Percentiles rank a stretch among this genome's conserved stretches.
These are phyloP conservation scores for Drosophila pruinosa DNA, from an alignment of 1,140 invertebrate genomes.

Conservation along the genomic window DNA sequence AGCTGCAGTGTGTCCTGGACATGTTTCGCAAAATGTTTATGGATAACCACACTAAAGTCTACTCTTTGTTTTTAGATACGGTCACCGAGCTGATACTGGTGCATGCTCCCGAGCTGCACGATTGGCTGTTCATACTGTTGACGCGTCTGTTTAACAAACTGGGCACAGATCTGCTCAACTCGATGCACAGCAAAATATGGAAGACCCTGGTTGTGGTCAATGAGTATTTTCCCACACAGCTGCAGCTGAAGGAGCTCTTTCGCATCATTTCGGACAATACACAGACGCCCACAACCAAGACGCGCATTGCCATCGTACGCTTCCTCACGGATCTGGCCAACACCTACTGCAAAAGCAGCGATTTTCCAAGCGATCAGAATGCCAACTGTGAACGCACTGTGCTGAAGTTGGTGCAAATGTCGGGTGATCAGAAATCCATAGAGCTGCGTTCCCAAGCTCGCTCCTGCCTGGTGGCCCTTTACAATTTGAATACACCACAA, in stretches of 20 bases:
- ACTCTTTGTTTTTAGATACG: constrained; percentile 95
- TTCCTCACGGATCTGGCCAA: constrained; percentile 89
- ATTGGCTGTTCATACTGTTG: constrained; percentile 95
- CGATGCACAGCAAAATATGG: constrained; percentile 94
- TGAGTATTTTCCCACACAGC: constrained; percentile 87
- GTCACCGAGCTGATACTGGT: constrained; percentile 93
- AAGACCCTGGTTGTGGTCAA: constrained; percentile 93
- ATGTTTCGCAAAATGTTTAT: constrained; percentile 98
- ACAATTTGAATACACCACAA: constrained; percentile 93
- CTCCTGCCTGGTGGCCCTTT: constrained; percentile 91
- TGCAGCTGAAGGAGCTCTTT: constrained; percentile 86
- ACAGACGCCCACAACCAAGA: constrained; percentile 94
- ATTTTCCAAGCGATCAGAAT: constrained; percentile 83
- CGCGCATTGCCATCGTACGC: constrained; percentile 89
- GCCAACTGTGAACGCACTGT: constrained; percentile 85
- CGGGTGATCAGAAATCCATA: constrained; percentile 88
- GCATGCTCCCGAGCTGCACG: constrained; percentile 93
- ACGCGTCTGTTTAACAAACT: constrained; percentile 93
- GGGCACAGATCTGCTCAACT: constrained; percentile 94
- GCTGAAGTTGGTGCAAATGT: constrained; percentile 86
- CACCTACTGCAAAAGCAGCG: constrained; percentile 84
- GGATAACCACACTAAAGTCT: constrained; percentile 98
- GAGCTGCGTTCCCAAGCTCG: constrained; percentile 92
- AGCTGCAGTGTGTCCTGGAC: constrained; percentile 84
- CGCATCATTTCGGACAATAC: constrained; percentile 94